phyloP scores from a whole-genome alignment of 2,888 invertebrate species.

The Lithophane semibrunnea region DNA sequence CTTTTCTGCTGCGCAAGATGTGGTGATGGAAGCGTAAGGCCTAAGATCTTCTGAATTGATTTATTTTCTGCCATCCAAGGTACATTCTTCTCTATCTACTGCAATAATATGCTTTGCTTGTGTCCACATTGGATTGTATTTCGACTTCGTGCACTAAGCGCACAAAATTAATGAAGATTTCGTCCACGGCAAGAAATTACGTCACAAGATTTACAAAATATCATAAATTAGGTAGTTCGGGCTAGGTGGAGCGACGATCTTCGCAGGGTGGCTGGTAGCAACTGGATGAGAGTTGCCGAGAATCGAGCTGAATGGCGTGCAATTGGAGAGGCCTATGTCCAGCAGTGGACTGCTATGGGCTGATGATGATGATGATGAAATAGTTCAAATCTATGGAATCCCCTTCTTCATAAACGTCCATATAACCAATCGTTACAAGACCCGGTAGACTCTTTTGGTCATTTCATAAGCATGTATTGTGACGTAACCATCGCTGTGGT shows the following conservation, averaged over 20 bases:
- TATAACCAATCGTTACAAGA: background rate
- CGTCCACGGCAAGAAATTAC: slow-evolving; percentile 65
- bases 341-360: no score
- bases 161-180: slow-evolving; percentile 41
- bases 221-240: background rate
- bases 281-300: no score
- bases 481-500: slow-evolving; percentile 74
- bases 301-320: no score
- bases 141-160: slow-evolving; percentile 70
- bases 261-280: no score
- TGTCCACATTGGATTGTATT: background rate
- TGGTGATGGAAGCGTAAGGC: background rate
- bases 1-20: background rate
- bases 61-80: background rate
- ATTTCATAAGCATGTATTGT: slow-evolving; percentile 31
- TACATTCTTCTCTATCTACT: background rate
- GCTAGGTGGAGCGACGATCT: no score
- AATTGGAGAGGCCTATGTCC: no score
- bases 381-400: background rate
- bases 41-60: background rate
- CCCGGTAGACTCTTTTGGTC: no score
- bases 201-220: slow-evolving; percentile 40
- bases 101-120: background rate
- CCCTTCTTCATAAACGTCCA: background rate
- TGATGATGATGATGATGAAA: no score